Evolutionary conservation across 2,888 invertebrate species (phyloP).

Genomic region (Brachylomia viminalis): DNA sequence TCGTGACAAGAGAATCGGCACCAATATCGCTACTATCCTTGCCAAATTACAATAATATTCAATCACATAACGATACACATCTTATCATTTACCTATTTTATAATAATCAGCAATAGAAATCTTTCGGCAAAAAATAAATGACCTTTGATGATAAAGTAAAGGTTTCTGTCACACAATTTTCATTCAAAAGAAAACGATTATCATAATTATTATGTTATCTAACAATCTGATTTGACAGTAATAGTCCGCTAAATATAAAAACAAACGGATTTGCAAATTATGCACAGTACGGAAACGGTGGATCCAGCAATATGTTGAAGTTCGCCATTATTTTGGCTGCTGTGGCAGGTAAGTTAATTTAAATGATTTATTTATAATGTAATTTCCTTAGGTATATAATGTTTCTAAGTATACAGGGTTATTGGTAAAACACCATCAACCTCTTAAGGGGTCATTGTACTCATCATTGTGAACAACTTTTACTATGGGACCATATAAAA

Average conservation of each 20-base stretch:
- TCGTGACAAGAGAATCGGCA: too few relatives aligned
- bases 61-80: slow-evolving; percentile 37
- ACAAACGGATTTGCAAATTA: slow-evolving; percentile 22
- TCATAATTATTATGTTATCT: not conserved
- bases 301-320: slow-evolving; percentile 54
- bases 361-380: not conserved
- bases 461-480: too few relatives aligned
- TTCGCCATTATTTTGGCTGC: slow-evolving; percentile 58
- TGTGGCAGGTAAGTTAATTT: slow-evolving; percentile 63
- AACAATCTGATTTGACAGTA: slow-evolving; percentile 14
- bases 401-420: too few relatives aligned
- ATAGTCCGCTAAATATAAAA: slow-evolving; percentile 45
- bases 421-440: too few relatives aligned
- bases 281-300: slow-evolving; percentile 21
- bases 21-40: slow-evolving; percentile 18
- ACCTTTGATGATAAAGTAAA: slow-evolving; percentile 52
- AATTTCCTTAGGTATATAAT: not conserved
- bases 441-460: too few relatives aligned
- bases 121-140: slow-evolving; percentile 46
- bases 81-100: slow-evolving; percentile 51
- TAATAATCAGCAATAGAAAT: slow-evolving; percentile 9
- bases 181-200: not conserved
- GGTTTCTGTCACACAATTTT: not conserved
- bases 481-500: too few relatives aligned
- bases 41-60: slow-evolving; percentile 15